phyloP scores from a whole-genome alignment of 2,888 invertebrate genomes.

The Leptinotarsa rubiginosa region DNA sequence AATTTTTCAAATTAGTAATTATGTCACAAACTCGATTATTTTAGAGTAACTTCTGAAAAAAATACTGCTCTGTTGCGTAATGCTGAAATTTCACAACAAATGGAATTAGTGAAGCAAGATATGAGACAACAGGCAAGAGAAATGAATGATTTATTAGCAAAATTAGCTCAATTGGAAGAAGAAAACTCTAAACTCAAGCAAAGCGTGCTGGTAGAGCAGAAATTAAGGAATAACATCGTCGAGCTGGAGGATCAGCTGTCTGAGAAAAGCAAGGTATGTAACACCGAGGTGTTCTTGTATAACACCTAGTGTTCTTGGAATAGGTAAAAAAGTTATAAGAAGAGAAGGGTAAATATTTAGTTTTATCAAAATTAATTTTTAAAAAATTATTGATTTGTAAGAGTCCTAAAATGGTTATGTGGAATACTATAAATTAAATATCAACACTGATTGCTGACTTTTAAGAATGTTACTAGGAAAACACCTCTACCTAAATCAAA shows the following conservation, averaged over 20 bases:
- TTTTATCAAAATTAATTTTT: too few relatives aligned
- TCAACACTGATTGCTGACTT: too few relatives aligned
- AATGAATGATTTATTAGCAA: slow-evolving; percentile 71
- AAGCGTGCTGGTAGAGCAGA: slow-evolving; percentile 66
- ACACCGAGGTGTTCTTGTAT: not conserved
- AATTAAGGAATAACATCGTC: slow-evolving; percentile 67
- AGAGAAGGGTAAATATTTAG: too few relatives aligned
- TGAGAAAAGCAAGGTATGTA: slow-evolving; percentile 73
- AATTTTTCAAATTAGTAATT: too few relatives aligned
- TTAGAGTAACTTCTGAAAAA: slow-evolving; percentile 79
- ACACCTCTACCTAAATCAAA: too few relatives aligned
- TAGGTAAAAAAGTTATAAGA: too few relatives aligned
- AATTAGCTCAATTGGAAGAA: slow-evolving; percentile 70
- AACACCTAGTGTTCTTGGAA: too few relatives aligned
- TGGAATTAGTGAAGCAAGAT: slow-evolving; percentile 81
- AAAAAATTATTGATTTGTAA: too few relatives aligned
- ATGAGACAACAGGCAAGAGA: slow-evolving; percentile 77
- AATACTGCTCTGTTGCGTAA: slow-evolving; percentile 81
- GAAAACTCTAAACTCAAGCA: slow-evolving; percentile 63
- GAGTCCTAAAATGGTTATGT: too few relatives aligned
- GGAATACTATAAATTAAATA: too few relatives aligned
- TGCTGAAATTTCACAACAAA: slow-evolving; percentile 84
- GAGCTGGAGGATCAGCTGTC: slow-evolving; percentile 73
- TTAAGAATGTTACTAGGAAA: too few relatives aligned
- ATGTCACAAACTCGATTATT: too few relatives aligned